These are phyloP conservation scores for Melanostoma mellinum DNA, from an alignment of 2,888 invertebrate genomes.

Conservation along the genomic window DNA sequence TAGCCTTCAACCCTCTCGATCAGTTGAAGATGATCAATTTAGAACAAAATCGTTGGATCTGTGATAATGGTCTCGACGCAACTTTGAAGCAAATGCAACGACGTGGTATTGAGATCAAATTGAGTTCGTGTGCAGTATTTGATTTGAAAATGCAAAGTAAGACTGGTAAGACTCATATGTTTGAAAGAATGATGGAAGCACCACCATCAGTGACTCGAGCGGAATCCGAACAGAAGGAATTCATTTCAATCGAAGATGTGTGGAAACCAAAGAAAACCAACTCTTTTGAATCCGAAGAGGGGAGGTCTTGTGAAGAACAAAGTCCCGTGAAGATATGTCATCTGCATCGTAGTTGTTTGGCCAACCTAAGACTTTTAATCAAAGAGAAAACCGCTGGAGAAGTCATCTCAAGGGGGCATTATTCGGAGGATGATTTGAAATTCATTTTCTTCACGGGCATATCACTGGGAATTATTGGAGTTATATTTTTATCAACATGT, in stretches of 20 bases:
- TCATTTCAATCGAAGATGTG: slow-evolving; percentile 32
- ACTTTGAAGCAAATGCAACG: slow-evolving; percentile 76
- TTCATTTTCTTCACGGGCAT: slow-evolving; percentile 78
- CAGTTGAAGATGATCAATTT: slow-evolving; percentile 83
- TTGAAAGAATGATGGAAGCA: slow-evolving; percentile 77
- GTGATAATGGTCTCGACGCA: slow-evolving; percentile 81
- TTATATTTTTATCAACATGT: slow-evolving; percentile 77
- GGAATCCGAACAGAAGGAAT: slow-evolving; percentile 8
- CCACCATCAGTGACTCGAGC: not conserved
- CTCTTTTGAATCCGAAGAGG: slow-evolving; percentile 34
- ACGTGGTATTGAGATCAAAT: slow-evolving; percentile 74
- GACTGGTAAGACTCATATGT: slow-evolving; percentile 63
- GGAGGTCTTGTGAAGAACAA: slow-evolving; percentile 63
- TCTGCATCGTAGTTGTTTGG: slow-evolving; percentile 77
- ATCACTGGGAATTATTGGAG: slow-evolving; percentile 77
- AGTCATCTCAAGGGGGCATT: slow-evolving; percentile 63
- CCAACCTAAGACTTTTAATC: slow-evolving; percentile 75
- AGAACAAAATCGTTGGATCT: slow-evolving; percentile 84
- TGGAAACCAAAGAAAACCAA: slow-evolving; percentile 48
- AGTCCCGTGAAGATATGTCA: slow-evolving; percentile 75
- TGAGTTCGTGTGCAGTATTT: slow-evolving; percentile 75
- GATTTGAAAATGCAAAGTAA: not conserved
- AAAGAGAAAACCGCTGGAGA: slow-evolving; percentile 53
- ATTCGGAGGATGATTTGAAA: slow-evolving; percentile 77
- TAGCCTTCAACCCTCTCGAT: slow-evolving; percentile 82